phyloP scores from a whole-genome alignment of 1,140 invertebrate genomes.

The Mycetomoellerius zeteki region DNA sequence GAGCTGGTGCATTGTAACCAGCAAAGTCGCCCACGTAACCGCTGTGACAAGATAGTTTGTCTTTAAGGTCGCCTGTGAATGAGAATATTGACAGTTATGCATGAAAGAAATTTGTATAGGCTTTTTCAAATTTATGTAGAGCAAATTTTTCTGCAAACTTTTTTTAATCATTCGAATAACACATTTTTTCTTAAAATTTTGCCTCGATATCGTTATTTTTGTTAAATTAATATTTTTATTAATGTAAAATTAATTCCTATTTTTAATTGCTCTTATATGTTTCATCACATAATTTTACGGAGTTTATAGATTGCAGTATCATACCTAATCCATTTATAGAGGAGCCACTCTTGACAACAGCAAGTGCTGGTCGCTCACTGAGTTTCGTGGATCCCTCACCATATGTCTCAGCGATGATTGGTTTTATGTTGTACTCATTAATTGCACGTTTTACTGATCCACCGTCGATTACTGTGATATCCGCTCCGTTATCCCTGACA shows the following conservation, averaged over 20 bases:
- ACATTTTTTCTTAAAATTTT: neutral
- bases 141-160: neutral
- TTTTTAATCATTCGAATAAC: neutral
- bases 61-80: conserved; percentile 84
- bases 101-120: neutral
- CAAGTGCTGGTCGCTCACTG: conserved; percentile 88
- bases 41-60: conserved; percentile 88
- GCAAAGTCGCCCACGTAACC: conserved; percentile 82
- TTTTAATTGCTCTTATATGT: neutral
- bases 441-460: conserved; percentile 88
- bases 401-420: conserved; percentile 87
- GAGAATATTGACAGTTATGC: neutral
- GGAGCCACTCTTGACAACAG: conserved; percentile 87
- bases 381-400: conserved; percentile 80
- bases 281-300: neutral
- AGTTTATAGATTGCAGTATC: neutral
- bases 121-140: neutral
- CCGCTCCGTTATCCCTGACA: conserved; percentile 89
- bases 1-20: conserved; percentile 88
- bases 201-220: neutral
- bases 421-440: conserved; percentile 85
- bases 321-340: conserved; percentile 78
- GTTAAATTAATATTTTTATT: neutral
- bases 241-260: neutral
- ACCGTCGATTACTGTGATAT: conserved; percentile 89